Conservation (phyloP, 2,888 invertebrate species). For the Bellardia bayeri region DNA sequence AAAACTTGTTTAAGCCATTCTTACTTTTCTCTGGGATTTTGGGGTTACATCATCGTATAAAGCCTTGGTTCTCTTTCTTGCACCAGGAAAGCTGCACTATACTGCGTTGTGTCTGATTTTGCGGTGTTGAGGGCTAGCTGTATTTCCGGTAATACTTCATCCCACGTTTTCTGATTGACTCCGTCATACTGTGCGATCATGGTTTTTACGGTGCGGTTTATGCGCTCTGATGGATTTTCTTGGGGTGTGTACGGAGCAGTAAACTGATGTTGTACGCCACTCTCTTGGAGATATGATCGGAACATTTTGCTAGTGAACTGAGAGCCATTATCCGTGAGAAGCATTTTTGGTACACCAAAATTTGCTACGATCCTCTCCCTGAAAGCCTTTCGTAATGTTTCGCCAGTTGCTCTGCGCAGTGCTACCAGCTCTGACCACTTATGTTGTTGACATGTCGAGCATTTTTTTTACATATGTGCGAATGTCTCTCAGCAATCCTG, state of each 20-base stretch:
- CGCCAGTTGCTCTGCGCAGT: background rate
- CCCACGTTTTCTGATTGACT: background rate
- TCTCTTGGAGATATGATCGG: too few species aligned
- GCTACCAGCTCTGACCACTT: background rate
- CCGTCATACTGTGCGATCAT: background rate
- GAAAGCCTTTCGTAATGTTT: background rate
- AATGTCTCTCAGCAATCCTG: too few species aligned
- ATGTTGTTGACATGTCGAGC: too few species aligned
- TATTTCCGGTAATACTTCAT: background rate
- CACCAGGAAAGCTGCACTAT: background rate
- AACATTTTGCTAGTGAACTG: background rate
- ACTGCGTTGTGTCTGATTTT: too few species aligned
- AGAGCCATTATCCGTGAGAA: background rate
- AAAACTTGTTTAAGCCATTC: too few species aligned
- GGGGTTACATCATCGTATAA: background rate
- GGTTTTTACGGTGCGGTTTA: background rate
- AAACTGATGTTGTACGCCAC: background rate
- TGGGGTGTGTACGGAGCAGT: background rate
- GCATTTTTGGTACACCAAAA: background rate
- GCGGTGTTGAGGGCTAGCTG: background rate
- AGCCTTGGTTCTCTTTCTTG: background rate
- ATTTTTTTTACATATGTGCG: too few species aligned
- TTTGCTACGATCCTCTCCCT: background rate
- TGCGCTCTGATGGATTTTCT: background rate
- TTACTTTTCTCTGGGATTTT: too few species aligned